Percentiles rank a stretch among this genome's conserved stretches.
Conservation (phyloP, 1,140 invertebrate species). For the Drosophila truncata region DNA sequence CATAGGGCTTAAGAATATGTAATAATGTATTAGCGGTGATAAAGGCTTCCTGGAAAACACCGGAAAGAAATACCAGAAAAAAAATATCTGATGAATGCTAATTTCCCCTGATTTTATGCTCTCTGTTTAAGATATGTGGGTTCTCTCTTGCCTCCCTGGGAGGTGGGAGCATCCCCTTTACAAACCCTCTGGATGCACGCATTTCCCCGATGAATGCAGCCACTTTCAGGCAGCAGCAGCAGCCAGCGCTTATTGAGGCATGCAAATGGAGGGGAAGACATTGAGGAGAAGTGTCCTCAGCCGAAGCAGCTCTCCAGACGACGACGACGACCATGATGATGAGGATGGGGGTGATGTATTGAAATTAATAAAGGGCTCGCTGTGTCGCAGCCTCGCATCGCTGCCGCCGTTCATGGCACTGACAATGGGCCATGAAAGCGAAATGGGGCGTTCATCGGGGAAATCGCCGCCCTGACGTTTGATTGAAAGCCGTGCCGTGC, state of each 20-base stretch:
- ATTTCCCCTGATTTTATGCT: background rate
- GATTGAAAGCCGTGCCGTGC: conserved; percentile 38
- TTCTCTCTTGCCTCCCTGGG: background rate
- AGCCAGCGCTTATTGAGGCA: conserved; percentile 49
- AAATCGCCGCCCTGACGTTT: conserved; percentile 52
- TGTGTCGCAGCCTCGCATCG: conserved; percentile 28
- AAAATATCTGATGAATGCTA: background rate
- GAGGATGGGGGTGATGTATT: conserved; percentile 54
- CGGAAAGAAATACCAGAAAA: background rate
- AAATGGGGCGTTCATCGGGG: conserved; percentile 42
- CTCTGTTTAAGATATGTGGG: conserved; percentile 33
- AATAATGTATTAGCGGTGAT: no score
- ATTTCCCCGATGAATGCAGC: conserved; percentile 58
- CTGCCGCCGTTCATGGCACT: conserved; percentile 34
- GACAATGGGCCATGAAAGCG: conserved; percentile 73
- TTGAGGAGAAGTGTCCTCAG: conserved; percentile 46
- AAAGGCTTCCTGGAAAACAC: conserved; percentile 16
- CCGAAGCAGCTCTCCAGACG: conserved; percentile 28
- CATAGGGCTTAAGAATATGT: background rate
- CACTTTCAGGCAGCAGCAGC: conserved; percentile 35
- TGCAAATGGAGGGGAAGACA: conserved; percentile 32
- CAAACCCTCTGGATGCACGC: conserved; percentile 3
- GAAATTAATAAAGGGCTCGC: conserved; percentile 77
- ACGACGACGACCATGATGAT: background rate
- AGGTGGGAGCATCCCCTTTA: background rate